Evolutionary conservation across 2,113 vertebrate genomes (phyloP).

Genomic region (Pavo muticus): DNA sequence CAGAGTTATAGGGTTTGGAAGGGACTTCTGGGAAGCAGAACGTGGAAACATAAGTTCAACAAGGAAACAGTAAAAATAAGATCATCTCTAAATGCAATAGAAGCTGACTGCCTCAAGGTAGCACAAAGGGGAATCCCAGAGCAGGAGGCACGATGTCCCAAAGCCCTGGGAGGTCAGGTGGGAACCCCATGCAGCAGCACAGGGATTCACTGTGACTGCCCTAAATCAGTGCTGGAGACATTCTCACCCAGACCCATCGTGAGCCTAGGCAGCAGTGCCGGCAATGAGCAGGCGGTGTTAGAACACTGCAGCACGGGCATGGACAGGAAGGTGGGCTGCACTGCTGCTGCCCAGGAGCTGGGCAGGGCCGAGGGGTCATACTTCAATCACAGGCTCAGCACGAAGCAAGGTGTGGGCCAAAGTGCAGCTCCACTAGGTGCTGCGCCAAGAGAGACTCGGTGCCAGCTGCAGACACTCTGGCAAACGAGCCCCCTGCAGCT

Average conservation of each 20-base stretch:
- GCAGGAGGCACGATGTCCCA: not conserved
- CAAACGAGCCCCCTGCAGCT: slow-evolving; percentile 46
- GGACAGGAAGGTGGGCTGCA: not conserved
- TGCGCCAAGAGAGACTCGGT: slow-evolving; percentile 29
- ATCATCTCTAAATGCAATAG: not conserved
- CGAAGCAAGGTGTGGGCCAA: slow-evolving; percentile 58
- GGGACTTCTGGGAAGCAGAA: not conserved
- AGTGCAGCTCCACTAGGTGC: slow-evolving; percentile 54
- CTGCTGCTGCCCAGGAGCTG: slow-evolving; percentile 63
- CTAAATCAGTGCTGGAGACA: not conserved
- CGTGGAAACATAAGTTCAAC: not conserved
- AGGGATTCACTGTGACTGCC: not conserved
- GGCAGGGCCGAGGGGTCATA: slow-evolving; percentile 64
- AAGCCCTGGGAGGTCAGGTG: not conserved
- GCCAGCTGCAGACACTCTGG: slow-evolving; percentile 65
- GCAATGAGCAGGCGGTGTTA: accelerated
- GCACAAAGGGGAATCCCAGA: not conserved
- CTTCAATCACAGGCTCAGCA: slow-evolving; percentile 50
- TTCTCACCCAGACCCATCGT: accelerated
- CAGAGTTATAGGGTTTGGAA: too few relatives aligned
- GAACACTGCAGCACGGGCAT: not conserved
- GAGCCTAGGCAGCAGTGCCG: not conserved
- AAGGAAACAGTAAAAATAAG: not conserved
- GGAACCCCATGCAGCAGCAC: not conserved
- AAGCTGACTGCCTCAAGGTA: not conserved